Conservation (phyloP, 2,888 invertebrate species). For the Synanthedon myopaeformis region DNA sequence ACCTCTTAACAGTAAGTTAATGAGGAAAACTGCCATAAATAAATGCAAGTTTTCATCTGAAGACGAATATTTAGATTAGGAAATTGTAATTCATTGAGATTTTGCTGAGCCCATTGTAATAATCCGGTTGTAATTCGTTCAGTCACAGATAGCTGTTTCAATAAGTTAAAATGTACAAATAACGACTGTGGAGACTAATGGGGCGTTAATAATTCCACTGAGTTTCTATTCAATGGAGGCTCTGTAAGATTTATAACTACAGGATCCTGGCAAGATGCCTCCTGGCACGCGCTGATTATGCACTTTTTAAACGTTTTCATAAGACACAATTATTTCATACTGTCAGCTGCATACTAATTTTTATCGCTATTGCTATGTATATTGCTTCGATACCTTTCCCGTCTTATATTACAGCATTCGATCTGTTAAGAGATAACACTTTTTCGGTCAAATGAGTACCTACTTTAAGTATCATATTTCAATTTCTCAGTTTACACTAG, state of each 20-base stretch:
- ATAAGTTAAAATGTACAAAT: conserved; percentile 31
- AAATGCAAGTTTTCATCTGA: neutral
- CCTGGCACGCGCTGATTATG: conserved; percentile 55
- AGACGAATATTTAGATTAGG: neutral
- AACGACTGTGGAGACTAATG: conserved; percentile 61
- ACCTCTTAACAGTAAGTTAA: no score
- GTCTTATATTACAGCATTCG: no score
- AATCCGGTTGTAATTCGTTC: conserved; percentile 32
- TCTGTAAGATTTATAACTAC: conserved; percentile 60
- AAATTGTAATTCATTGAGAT: neutral
- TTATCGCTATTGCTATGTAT: no score
- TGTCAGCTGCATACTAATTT: no score
- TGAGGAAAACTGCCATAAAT: neutral
- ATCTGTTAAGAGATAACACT: no score
- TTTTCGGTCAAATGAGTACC: no score
- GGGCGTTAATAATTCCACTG: conserved; percentile 62
- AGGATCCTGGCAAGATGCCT: conserved; percentile 64
- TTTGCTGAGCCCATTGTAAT: conserved; percentile 2
- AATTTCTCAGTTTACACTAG: no score
- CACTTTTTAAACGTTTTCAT: conserved; percentile 38
- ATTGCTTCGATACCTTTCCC: no score
- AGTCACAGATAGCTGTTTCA: conserved; percentile 33
- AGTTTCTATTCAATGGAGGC: conserved; percentile 59
- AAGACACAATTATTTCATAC: conserved; percentile 20
- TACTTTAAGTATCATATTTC: no score